A percentile compares a stretch with the other conserved stretches of the same genome.
phyloP scores from a whole-genome alignment of 2,113 vertebrate species.

The Mormoops blainvillei region DNA sequence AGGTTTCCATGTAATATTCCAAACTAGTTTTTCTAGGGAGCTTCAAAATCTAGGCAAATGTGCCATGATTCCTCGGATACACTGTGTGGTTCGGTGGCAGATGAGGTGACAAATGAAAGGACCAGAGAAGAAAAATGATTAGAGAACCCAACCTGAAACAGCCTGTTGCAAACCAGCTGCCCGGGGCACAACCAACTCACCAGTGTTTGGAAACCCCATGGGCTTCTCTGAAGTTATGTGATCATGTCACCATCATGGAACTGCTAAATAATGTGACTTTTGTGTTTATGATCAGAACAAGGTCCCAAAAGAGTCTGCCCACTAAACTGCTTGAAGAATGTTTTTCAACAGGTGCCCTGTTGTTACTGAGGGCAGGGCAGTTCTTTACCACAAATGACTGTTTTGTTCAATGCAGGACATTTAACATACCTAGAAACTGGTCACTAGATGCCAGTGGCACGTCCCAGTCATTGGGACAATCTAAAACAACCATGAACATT shows the following conservation, averaged over 20 bases:
- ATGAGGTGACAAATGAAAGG: background rate
- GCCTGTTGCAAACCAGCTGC: too few species aligned
- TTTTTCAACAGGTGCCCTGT: background rate
- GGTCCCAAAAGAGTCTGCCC: background rate
- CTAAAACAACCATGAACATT: background rate
- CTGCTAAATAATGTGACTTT: background rate
- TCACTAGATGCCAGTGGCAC: background rate
- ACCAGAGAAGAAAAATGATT: background rate
- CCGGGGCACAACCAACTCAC: too few species aligned
- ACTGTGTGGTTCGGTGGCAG: background rate
- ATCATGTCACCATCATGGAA: background rate
- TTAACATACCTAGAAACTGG: background rate
- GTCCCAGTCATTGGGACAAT: background rate
- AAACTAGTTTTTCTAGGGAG: background rate
- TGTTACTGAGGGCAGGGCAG: background rate
- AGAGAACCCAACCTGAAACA: background rate
- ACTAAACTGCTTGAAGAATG: background rate
- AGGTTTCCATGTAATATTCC: background rate
- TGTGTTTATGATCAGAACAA: background rate
- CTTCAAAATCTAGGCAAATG: background rate
- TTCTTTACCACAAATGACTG: background rate
- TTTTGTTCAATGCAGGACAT: background rate
- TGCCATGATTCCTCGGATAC: background rate
- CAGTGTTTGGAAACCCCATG: too few species aligned
- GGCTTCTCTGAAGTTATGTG: background rate